phyloP scores from a whole-genome alignment of 2,888 invertebrate species.

The Volucella zonaria region DNA sequence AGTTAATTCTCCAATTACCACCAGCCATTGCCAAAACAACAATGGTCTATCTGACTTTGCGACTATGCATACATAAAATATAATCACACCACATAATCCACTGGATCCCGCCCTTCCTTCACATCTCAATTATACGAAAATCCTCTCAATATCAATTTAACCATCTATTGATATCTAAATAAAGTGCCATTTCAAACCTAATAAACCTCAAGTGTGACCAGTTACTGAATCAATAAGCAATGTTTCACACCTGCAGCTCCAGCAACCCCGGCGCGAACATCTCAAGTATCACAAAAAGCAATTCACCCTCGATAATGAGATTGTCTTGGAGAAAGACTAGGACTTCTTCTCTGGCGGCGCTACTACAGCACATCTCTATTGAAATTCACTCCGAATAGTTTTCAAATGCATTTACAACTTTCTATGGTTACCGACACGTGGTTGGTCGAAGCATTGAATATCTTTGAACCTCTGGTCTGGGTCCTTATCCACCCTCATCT shows the following conservation, averaged over 20 bases:
- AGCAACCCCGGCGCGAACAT: slow-evolving; percentile 10
- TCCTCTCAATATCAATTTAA: too few relatives aligned
- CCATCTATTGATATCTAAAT: too few relatives aligned
- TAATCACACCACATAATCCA: too few relatives aligned
- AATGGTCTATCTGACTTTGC: too few relatives aligned
- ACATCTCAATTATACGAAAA: too few relatives aligned
- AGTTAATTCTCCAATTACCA: too few relatives aligned
- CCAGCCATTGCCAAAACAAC: too few relatives aligned
- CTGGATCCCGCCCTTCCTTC: too few relatives aligned
- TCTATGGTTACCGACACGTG: slow-evolving; percentile 32
- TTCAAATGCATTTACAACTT: slow-evolving; percentile 47
- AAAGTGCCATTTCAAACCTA: background rate
- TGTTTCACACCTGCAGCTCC: slow-evolving; percentile 31
- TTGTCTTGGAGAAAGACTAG: slow-evolving; percentile 17
- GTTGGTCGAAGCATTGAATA: slow-evolving; percentile 22
- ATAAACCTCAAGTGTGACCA: slow-evolving; percentile 4
- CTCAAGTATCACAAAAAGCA: slow-evolving; percentile 53
- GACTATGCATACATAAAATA: too few relatives aligned
- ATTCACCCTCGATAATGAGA: slow-evolving; percentile 47
- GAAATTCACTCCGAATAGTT: slow-evolving; percentile 55
- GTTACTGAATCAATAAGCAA: slow-evolving; percentile 37
- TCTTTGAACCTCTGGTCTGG: background rate
- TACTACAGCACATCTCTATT: slow-evolving; percentile 21
- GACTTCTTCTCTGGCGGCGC: too few relatives aligned
- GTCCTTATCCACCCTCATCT: too few relatives aligned